These are phyloP conservation scores for Tragelaphus buxtoni DNA, from an alignment of 2,113 vertebrate species.

Conservation along the genomic window DNA sequence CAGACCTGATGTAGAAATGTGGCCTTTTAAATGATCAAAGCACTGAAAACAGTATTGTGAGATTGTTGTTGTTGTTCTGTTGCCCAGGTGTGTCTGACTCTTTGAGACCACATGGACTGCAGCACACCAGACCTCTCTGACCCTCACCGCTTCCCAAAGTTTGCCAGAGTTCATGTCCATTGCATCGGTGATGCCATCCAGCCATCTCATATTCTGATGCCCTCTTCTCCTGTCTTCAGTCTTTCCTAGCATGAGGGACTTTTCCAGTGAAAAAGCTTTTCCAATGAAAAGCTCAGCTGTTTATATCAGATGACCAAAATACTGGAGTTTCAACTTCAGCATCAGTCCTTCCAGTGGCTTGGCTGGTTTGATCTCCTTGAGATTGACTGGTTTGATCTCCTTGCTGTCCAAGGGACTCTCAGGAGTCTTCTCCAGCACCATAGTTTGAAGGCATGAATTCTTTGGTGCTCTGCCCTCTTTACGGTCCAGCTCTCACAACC, in stretches of 20 bases:
- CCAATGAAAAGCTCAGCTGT: neutral
- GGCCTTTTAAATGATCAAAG: neutral
- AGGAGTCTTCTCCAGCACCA: neutral
- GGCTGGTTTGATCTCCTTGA: neutral
- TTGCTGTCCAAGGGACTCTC: neutral
- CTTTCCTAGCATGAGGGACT: neutral
- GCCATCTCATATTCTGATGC: neutral
- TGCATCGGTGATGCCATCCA: neutral
- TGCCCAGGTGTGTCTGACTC: neutral
- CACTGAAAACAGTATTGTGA: neutral
- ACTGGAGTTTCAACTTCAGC: neutral
- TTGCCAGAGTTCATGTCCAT: neutral
- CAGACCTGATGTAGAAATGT: neutral
- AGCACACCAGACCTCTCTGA: neutral
- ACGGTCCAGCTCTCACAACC: neutral
- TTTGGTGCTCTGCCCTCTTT: neutral
- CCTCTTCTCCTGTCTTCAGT: neutral
- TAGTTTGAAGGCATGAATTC: neutral
- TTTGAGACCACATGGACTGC: neutral
- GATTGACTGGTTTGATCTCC: neutral
- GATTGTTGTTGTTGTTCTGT: neutral
- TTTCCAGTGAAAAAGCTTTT: neutral
- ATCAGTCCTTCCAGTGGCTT: neutral
- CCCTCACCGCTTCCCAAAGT: neutral
- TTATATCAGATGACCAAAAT: neutral